phyloP scores from a whole-genome alignment of 1,140 invertebrate species.

The Belonocnema kinseyi region DNA sequence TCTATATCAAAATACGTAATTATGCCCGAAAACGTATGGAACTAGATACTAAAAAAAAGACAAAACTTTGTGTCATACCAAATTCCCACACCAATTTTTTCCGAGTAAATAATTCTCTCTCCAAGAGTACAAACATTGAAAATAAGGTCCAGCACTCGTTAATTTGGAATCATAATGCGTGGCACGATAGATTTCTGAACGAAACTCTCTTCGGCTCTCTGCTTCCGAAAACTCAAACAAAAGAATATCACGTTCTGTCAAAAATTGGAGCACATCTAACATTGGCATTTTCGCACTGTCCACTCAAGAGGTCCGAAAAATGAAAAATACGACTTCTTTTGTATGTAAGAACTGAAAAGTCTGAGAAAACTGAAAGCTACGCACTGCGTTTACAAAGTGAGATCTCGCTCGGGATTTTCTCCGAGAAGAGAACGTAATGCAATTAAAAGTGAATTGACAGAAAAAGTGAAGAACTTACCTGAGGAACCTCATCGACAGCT shows the following conservation, averaged over 20 bases:
- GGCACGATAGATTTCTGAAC: conserved; percentile 1
- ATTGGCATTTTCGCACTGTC: not conserved
- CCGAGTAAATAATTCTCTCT: not conserved
- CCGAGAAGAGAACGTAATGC: not conserved
- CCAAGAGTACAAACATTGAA: not conserved
- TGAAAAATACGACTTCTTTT: not conserved
- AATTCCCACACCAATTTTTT: too few species aligned
- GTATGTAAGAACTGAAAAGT: not conserved
- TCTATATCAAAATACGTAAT: too few species aligned
- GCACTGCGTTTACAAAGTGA: conserved; percentile 2
- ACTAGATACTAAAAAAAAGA: too few species aligned
- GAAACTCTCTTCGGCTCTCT: not conserved
- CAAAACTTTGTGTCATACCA: too few species aligned
- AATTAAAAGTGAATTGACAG: not conserved
- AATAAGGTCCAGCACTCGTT: conserved; percentile 1
- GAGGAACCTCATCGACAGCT: conserved; percentile 57
- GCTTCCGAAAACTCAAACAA: not conserved
- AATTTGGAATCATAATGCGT: conserved; percentile 21
- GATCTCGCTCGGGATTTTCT: not conserved
- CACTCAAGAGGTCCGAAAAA: not conserved
- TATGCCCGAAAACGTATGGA: too few species aligned
- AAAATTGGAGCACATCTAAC: not conserved
- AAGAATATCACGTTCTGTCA: not conserved
- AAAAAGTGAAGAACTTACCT: not conserved
- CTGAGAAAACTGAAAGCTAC: not conserved